These are phyloP conservation scores for Paelopatides confundens DNA, from an alignment of 53 echinoderm and acorn worm genomes.

Conservation along the genomic window DNA sequence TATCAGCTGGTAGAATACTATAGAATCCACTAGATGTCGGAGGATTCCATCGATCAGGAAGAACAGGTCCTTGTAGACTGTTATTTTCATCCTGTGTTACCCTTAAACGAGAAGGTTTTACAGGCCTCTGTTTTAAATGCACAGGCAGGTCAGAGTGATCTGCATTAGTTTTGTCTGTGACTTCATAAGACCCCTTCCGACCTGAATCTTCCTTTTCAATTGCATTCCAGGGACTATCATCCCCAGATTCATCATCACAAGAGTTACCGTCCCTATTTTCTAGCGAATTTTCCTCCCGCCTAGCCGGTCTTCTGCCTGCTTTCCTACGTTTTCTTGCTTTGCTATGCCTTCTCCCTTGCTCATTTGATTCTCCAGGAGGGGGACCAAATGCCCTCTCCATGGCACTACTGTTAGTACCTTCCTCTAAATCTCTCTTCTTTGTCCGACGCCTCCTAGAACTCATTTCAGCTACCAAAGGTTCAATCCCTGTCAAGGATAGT, in stretches of 20 bases:
- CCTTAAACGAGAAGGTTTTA: conserved; percentile 28
- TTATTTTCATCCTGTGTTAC: neutral
- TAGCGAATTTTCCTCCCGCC: neutral
- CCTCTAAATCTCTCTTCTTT: conserved; percentile 26
- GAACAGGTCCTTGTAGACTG: neutral
- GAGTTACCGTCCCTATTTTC: neutral
- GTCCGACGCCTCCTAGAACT: neutral
- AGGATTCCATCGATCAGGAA: conserved; percentile 24
- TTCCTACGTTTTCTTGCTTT: conserved; percentile 29
- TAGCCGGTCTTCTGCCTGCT: neutral
- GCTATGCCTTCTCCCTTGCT: conserved; percentile 9
- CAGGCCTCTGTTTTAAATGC: conserved; percentile 12
- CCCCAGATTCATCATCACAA: conserved; percentile 17
- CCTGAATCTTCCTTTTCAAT: neutral
- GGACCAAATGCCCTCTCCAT: conserved; percentile 1
- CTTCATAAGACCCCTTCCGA: neutral
- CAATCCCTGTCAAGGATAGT: neutral
- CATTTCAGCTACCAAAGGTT: neutral
- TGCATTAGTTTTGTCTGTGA: neutral
- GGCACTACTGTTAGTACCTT: conserved; percentile 1
- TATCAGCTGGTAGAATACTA: conserved; percentile 23
- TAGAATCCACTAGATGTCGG: conserved; percentile 16
- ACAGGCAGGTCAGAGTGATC: neutral
- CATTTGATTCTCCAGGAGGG: neutral
- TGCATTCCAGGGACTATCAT: conserved; percentile 21